A percentile compares a stretch with the other conserved stretches of the same genome.
Evolutionary conservation across 2,888 invertebrate species (phyloP).

Genomic region (Philereme transversata): DNA sequence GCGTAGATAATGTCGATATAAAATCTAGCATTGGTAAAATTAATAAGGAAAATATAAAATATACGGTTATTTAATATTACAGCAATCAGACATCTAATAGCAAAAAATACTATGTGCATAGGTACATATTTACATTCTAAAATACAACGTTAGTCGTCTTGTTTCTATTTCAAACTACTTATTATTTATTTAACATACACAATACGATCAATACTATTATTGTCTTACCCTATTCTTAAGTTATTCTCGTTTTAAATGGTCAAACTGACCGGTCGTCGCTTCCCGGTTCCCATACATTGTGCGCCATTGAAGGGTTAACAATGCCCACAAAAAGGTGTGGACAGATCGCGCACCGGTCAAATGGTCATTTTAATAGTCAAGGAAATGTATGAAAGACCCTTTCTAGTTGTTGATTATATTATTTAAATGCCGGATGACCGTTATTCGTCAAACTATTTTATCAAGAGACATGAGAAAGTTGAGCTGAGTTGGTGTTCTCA

Average conservation of each 20-base stretch:
- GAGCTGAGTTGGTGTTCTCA: constrained; percentile 22
- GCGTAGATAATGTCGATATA: too few relatives aligned
- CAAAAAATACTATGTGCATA: not conserved
- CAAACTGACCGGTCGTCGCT: constrained; percentile 61
- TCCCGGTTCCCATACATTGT: constrained; percentile 80
- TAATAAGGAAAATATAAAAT: not conserved
- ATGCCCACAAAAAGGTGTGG: constrained; percentile 78
- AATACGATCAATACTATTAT: constrained; percentile 15
- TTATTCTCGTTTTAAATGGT: constrained; percentile 67
- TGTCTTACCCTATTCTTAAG: constrained; percentile 33
- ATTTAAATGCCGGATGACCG: constrained; percentile 77
- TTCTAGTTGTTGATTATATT: constrained; percentile 77
- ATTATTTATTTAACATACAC: constrained; percentile 12
- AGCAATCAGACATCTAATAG: too few relatives aligned
- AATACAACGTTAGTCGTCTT: not conserved
- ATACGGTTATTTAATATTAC: too few relatives aligned
- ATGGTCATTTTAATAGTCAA: constrained; percentile 75
- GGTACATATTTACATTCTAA: not conserved
- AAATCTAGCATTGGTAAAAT: not conserved
- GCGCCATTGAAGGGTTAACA: constrained; percentile 71
- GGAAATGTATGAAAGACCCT: constrained; percentile 79
- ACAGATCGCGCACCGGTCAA: constrained; percentile 79
- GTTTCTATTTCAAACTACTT: constrained; percentile 3
- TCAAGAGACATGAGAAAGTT: constrained; percentile 74
- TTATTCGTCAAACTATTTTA: constrained; percentile 75